A percentile compares a stretch with the other conserved stretches of the same genome.
phyloP scores from a whole-genome alignment of 2,888 invertebrate genomes.

The Tetrapedia diversipes region DNA sequence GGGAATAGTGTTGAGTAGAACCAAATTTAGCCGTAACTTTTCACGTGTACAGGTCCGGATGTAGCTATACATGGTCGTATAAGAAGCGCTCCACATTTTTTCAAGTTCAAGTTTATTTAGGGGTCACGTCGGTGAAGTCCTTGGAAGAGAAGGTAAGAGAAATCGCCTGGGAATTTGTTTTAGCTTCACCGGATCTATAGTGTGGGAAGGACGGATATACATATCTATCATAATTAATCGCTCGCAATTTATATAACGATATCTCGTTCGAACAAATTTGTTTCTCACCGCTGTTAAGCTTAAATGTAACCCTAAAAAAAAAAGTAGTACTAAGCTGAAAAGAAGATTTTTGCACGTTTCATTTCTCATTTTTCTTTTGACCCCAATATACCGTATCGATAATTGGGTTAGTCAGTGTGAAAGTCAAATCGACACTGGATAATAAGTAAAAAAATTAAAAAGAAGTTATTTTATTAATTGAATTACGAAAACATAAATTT shows the following conservation, averaged over 20 bases:
- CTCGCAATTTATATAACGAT: conserved; percentile 70
- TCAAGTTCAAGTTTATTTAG: conserved; percentile 75
- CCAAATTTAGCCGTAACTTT: not conserved
- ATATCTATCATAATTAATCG: conserved; percentile 69
- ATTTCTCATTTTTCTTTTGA: too few species aligned
- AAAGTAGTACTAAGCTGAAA: not conserved
- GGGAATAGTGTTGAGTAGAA: not conserved
- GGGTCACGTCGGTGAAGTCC: conserved; percentile 51
- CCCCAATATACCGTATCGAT: too few species aligned
- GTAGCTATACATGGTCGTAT: conserved; percentile 16
- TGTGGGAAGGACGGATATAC: conserved; percentile 69
- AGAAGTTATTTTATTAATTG: too few species aligned
- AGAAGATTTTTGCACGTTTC: too few species aligned
- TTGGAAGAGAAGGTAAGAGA: conserved; percentile 46
- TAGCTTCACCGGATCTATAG: conserved; percentile 46
- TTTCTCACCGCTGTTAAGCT: conserved; percentile 13
- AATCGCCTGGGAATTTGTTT: conserved; percentile 65
- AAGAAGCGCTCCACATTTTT: conserved; percentile 67
- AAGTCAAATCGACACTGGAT: too few species aligned
- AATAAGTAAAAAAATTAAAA: too few species aligned
- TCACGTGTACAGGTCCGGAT: conserved; percentile 3
- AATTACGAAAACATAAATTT: too few species aligned
- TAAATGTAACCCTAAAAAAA: not conserved
- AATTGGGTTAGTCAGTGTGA: too few species aligned
- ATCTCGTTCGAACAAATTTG: conserved; percentile 16